Conservation (phyloP, 2,797 vertebrate species). For the Avahi laniger region DNA sequence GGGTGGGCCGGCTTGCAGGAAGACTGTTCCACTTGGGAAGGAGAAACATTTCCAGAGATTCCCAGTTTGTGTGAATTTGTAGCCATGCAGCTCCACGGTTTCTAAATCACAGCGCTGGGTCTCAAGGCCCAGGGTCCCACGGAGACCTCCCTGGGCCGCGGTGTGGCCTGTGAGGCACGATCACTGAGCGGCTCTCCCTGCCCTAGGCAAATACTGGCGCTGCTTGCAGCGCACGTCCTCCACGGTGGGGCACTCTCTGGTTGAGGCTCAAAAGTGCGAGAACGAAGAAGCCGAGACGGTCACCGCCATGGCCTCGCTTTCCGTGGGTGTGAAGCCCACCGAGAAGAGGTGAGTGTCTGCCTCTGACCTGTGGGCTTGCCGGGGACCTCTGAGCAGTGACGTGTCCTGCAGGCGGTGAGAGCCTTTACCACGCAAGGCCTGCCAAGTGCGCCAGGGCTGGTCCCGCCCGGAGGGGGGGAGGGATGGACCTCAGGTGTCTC, state of each 20-base stretch:
- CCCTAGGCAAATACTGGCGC: conserved; percentile 95
- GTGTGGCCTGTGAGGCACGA: not conserved
- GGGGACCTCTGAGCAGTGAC: accelerated
- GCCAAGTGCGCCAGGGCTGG: not conserved
- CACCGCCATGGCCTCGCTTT: conserved; percentile 97
- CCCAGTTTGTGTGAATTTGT: not conserved
- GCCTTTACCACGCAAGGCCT: not conserved
- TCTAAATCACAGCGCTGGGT: accelerated
- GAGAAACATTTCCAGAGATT: not conserved
- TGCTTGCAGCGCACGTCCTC: conserved; percentile 91
- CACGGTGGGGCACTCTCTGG: conserved; percentile 91
- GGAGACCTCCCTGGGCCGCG: not conserved
- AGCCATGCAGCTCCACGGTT: not conserved
- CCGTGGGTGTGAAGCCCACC: conserved; percentile 93
- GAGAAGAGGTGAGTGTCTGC: conserved; percentile 90
- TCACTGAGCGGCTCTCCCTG: accelerated
- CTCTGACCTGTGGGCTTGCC: not conserved
- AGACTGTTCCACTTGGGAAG: not conserved
- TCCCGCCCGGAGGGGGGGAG: accelerated
- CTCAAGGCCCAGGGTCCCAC: not conserved
- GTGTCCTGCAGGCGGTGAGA: accelerated
- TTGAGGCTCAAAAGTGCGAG: conserved; percentile 93
- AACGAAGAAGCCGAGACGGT: conserved; percentile 96
- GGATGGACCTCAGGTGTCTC: not conserved
- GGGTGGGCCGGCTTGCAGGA: not conserved